Conservation (phyloP, 2,797 vertebrate species). For the Gephyroberyx darwinii region DNA sequence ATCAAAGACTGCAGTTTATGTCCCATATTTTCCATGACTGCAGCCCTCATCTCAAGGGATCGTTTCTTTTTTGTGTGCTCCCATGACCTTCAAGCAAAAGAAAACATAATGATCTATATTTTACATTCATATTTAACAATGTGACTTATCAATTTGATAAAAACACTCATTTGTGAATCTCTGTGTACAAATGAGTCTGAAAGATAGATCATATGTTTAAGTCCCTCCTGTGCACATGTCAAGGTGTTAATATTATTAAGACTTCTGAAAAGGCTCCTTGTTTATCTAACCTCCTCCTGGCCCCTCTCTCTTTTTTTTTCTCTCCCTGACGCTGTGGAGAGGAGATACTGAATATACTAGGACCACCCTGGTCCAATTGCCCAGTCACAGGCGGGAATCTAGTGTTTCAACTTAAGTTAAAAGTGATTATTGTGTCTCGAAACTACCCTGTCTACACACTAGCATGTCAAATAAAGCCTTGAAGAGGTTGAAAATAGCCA, state of each 20-base stretch:
- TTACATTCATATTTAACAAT: constrained; percentile 9
- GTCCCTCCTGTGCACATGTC: background rate
- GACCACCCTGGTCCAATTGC: constrained; percentile 62
- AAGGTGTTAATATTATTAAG: constrained; percentile 12
- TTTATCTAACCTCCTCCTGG: constrained; percentile 27
- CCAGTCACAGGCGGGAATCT: constrained; percentile 68
- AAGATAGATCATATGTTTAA: background rate
- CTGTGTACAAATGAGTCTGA: background rate
- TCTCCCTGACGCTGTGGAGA: constrained; percentile 11
- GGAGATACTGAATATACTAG: constrained; percentile 48
- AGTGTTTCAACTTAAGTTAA: constrained; percentile 67
- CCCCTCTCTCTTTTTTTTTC: background rate
- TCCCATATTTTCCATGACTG: constrained; percentile 74
- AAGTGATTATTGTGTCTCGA: constrained; percentile 80
- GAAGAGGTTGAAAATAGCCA: constrained; percentile 77
- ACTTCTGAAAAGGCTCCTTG: constrained; percentile 11
- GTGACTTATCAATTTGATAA: background rate
- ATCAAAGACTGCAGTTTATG: constrained; percentile 62
- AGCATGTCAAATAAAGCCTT: constrained; percentile 76
- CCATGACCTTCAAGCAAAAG: constrained; percentile 55
- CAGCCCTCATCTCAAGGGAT: constrained; percentile 61
- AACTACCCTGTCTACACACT: constrained; percentile 73
- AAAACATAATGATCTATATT: constrained; percentile 23
- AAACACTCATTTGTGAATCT: background rate
- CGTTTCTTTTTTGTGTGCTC: constrained; percentile 49